Evolutionary conservation across 2,113 vertebrate species (phyloP), one percentile per base, ranked within the genome.

Genomic region (Cynocephalus volans): DNA sequence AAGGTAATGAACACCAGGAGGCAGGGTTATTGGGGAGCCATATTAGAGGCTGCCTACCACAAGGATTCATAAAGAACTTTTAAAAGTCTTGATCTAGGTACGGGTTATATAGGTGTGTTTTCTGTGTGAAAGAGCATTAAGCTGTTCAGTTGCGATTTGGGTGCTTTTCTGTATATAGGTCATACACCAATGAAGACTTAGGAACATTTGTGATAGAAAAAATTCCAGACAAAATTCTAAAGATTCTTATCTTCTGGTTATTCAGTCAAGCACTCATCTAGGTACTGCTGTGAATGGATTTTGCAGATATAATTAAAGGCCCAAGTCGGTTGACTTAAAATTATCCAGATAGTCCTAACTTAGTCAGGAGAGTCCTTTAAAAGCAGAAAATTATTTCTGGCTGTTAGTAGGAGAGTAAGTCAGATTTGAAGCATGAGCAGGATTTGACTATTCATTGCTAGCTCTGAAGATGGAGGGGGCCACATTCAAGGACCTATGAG

Each of bases 221-320:
- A 87, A 58, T 64, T 87, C 23, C 52, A 80, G 48, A n/a, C n/a
- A 73, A 56, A 87, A 87, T 92, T 92, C 75, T 92, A 52, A 84
- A 95, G 75, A 87, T 91, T 48, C 28, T 23, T 80, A 72, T n/a
- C 52, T 80, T 67, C 11, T 81, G 23, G 23, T 64, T 80, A 56
- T 65, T 64, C 48, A 72, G 0, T 45, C 26, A 65, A 73, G 28
- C 11, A 64, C 28, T 7, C 8, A 56, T 17, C 48, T 95, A 64
- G 64, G 28, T 70, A 41, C 28, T 72, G 18, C 60, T 45, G 7
- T 73, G 58, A 81, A 73, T 48, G 75, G 54, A 88, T 81, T 73
- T 87, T 86, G 73, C 65, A 92, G 54, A 73, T 73, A 36, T 45
- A 79, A 86, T 80, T 70, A 65, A 80, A 80, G 28, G 79, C 54